Conservation (phyloP, 2,888 invertebrate genomes). For the Parnassius orleans region DNA sequence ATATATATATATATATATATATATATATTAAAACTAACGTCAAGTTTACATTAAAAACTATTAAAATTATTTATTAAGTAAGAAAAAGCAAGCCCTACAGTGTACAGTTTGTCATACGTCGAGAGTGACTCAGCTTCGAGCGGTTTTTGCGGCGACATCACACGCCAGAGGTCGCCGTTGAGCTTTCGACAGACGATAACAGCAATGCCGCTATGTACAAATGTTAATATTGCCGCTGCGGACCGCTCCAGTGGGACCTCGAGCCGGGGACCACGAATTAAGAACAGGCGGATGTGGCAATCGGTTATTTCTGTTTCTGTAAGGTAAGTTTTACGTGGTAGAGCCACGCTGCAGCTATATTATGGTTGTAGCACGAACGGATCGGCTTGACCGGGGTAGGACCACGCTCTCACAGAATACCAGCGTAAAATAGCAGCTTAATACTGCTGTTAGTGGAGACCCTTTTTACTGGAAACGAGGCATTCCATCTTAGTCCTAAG, state of each 20-base stretch:
- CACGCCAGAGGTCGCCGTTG: constrained; percentile 21
- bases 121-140: constrained; percentile 3
- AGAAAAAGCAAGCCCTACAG: neutral
- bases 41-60: no score
- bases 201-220: constrained; percentile 44
- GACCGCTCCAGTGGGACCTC: constrained; percentile 59
- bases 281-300: constrained; percentile 9
- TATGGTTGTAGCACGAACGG: no score
- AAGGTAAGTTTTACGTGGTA: no score
- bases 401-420: no score
- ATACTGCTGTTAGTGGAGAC: no score
- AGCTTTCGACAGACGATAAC: constrained; percentile 34
- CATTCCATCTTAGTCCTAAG: no score
- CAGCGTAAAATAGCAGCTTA: no score
- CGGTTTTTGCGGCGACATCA: constrained; percentile 20
- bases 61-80: neutral
- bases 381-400: no score
- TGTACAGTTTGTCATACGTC: constrained; percentile 3
- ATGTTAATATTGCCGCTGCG: constrained; percentile 74
- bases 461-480: no score
- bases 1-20: no score
- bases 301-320: neutral
- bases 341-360: no score
- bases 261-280: constrained; percentile 40
- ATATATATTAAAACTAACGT: no score